These are phyloP conservation scores for Heliangelus exortis DNA, from an alignment of 2,797 vertebrate species.

Conservation along the genomic window DNA sequence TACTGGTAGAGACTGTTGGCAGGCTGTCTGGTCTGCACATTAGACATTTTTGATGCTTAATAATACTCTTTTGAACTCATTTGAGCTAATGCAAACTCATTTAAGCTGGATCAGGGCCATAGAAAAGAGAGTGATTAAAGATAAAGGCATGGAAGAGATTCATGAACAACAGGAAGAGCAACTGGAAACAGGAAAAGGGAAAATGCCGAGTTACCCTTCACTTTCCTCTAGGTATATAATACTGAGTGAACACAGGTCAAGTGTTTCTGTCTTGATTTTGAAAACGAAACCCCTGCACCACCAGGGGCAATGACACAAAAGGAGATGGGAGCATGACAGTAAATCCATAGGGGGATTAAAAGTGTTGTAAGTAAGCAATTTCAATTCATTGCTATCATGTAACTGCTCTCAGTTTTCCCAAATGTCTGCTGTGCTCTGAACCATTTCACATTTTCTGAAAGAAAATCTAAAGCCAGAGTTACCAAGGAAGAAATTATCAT, in stretches of 20 bases:
- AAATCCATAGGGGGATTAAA: background rate
- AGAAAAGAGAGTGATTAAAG: background rate
- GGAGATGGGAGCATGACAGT: rapidly evolving
- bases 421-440: background rate
- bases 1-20: background rate
- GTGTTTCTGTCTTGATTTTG: background rate
- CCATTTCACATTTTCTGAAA: background rate
- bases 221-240: background rate
- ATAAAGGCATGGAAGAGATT: background rate
- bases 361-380: background rate
- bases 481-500: rapidly evolving
- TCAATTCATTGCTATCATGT: rapidly evolving
- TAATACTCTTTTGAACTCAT: background rate
- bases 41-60: background rate
- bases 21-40: background rate
- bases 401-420: background rate
- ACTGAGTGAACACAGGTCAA: rapidly evolving
- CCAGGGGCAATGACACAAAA: rapidly evolving
- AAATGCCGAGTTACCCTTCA: background rate
- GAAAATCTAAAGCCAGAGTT: background rate
- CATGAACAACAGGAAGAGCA: background rate
- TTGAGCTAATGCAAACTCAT: background rate
- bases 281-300: background rate
- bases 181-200: background rate
- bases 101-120: background rate